Evolutionary conservation across 2,113 vertebrate species (phyloP).

Genomic region (Gila orcuttii): DNA sequence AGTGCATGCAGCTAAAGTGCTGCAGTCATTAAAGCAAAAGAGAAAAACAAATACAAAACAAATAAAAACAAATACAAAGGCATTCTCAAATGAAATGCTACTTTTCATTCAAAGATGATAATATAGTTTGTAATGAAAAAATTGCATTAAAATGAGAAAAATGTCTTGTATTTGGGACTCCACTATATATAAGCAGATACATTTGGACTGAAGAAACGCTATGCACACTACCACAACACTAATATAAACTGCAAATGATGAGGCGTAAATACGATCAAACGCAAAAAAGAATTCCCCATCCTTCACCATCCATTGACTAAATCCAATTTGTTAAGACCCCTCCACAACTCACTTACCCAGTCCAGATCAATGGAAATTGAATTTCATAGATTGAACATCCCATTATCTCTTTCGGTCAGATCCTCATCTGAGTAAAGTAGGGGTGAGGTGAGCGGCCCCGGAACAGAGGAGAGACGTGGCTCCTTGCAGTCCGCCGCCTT

Average conservation of each 20-base stretch:
- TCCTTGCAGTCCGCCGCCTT: conserved; percentile 78
- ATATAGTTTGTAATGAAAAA: too few species aligned
- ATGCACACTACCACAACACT: conserved; percentile 62
- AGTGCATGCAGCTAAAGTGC: neutral
- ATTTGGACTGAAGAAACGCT: conserved; percentile 20
- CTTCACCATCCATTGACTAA: conserved; percentile 80
- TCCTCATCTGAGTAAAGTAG: conserved; percentile 70
- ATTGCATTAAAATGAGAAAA: neutral
- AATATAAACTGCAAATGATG: conserved; percentile 69
- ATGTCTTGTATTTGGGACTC: neutral
- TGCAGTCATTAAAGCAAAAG: neutral
- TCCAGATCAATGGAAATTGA: conserved; percentile 81
- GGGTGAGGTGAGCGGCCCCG: conserved; percentile 63
- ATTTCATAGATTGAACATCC: conserved; percentile 85
- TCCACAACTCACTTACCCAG: conserved; percentile 82
- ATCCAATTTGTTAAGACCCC: conserved; percentile 83
- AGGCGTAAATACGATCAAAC: conserved; percentile 69
- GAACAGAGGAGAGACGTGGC: conserved; percentile 76
- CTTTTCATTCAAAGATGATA: neutral
- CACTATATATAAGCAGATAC: neutral
- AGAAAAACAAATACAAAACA: neutral
- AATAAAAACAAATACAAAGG: neutral
- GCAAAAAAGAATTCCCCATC: conserved; percentile 72
- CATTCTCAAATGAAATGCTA: neutral
- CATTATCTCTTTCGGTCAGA: conserved; percentile 80